Evolutionary conservation across 2,797 vertebrate species (phyloP), one percentile per base, ranked within the genome.

Genomic region (Gobionotothen gibberifrons): DNA sequence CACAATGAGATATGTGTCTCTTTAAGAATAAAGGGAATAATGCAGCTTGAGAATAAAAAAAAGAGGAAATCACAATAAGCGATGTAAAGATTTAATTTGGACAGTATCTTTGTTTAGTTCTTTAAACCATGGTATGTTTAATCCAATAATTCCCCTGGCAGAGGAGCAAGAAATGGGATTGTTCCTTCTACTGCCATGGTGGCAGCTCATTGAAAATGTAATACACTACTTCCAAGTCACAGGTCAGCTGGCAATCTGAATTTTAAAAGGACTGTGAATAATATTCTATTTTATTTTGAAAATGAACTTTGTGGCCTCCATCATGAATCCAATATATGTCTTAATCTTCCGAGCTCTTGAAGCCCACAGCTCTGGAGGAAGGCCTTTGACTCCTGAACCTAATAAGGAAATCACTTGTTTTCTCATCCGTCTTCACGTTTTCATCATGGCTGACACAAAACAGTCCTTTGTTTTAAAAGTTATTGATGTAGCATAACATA

Each of bases 301-400:
- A 98, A 98, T 99, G 98, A 99, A 99, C 98, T 97, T 97, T 96
- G 96, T 98, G 98, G 97, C 98, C 98, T 97, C 97, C 97, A 99
- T 99, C 98, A 98, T 98, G 96, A 98, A 99, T 98, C 96, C 98
- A 99, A 99, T 99, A 99, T 99, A 97, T 98, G 97, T 98, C 98
- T 99, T 99, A 98, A 98, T 98, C 97, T 99, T 96, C 96, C 94
- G 92, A 96, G 96, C 96, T 97, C 96, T 97, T 97, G 96, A 97
- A 97, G 96, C 96, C 94, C 96, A 95, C 95, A 94, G 96, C 95
- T 96, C 95, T 94, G 95, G 95, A 95, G 95, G 93, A 94, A 95
- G 96, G 95, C 96, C 97, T 97, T 98, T 98, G 97, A 98, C 97
- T 97, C 94, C 94, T 95, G 94, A 95, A 97, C 97, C 96, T 97